phyloP scores from a whole-genome alignment of 2,888 invertebrate genomes.

The Deilephila elpenor region DNA sequence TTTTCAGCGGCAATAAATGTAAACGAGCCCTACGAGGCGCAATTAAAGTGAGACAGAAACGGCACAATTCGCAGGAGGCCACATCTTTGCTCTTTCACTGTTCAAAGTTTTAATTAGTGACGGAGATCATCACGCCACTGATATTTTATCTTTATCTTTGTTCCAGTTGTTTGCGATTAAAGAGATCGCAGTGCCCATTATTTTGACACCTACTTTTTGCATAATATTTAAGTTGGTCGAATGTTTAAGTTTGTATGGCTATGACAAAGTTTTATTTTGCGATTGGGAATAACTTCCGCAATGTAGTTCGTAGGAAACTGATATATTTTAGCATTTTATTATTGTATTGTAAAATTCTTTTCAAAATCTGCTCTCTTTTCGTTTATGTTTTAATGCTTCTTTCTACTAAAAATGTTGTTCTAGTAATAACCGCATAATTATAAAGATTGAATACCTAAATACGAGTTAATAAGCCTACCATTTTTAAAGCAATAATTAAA shows the following conservation, averaged over 20 bases:
- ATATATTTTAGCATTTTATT: too few relatives aligned
- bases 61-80: conserved; percentile 59
- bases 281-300: neutral
- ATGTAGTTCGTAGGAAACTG: too few relatives aligned
- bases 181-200: conserved; percentile 19
- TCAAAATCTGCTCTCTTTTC: too few relatives aligned
- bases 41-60: conserved; percentile 63
- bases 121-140: conserved; percentile 57
- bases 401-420: too few relatives aligned
- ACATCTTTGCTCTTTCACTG: conserved; percentile 57
- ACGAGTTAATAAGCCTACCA: too few relatives aligned
- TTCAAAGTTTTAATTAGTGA: conserved; percentile 68
- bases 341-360: too few relatives aligned
- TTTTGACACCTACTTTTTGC: conserved; percentile 18
- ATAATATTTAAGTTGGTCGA: conserved; percentile 10
- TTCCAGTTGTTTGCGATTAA: conserved; percentile 36
- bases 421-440: too few relatives aligned
- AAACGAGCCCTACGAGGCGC: conserved; percentile 61
- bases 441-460: too few relatives aligned
- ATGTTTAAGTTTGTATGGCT: neutral
- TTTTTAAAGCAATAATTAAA: neutral
- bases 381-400: too few relatives aligned
- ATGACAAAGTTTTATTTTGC: neutral
- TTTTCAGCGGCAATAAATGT: conserved; percentile 61
- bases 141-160: conserved; percentile 53